Percentiles rank a stretch among this genome's conserved stretches.
Evolutionary conservation across 92 coral and sea anemone species (phyloP).

Genomic region (Paramuricea clavata): DNA sequence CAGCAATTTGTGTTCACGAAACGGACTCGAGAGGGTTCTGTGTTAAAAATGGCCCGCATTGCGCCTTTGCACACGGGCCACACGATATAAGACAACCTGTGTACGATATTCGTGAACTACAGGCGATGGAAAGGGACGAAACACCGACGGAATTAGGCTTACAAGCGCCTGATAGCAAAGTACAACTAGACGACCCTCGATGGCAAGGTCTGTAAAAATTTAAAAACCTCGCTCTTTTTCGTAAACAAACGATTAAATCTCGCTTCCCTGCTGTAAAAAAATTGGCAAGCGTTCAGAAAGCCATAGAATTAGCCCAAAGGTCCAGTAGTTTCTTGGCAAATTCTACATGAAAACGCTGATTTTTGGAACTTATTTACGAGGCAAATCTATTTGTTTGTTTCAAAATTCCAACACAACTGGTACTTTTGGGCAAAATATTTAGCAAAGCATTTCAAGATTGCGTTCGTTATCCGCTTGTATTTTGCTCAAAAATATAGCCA

Average conservation of each 20-base stretch:
- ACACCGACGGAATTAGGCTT: conserved; percentile 77
- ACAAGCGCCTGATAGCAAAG: conserved; percentile 90
- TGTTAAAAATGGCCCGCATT: conserved; percentile 99
- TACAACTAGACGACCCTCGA: conserved; percentile 97
- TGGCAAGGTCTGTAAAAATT: conserved; percentile 96
- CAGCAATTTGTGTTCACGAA: conserved; percentile 99
- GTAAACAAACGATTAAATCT: conserved; percentile 62
- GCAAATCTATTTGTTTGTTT: conserved; percentile 7
- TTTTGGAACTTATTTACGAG: background rate
- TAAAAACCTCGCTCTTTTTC: conserved; percentile 16
- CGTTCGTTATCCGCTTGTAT: background rate
- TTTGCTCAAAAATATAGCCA: background rate
- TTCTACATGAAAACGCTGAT: background rate
- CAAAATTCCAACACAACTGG: conserved; percentile 43
- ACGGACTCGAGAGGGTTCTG: conserved; percentile 99
- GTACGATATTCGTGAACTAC: conserved; percentile 96
- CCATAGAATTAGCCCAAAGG: background rate
- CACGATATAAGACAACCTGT: conserved; percentile 99
- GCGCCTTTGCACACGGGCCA: conserved; percentile 99
- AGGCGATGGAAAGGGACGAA: conserved; percentile 99
- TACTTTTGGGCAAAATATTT: conserved; percentile 20
- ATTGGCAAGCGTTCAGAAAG: background rate
- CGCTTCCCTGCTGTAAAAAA: background rate
- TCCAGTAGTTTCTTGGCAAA: background rate
- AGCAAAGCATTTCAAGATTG: background rate